Conservation (phyloP, 1,140 invertebrate species). For the Hylyphantes graminicola region DNA sequence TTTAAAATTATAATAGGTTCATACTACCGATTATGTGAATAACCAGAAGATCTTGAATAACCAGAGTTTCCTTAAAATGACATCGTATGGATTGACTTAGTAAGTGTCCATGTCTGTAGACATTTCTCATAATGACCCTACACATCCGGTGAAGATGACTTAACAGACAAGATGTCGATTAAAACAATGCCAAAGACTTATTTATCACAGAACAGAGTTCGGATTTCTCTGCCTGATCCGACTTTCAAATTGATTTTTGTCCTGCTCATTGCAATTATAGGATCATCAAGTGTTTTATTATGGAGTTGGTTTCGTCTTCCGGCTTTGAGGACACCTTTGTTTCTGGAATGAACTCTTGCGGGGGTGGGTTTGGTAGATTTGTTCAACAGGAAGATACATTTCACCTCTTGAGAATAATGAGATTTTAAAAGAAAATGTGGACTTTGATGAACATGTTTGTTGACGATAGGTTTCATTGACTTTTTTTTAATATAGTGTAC, state of each 20-base stretch:
- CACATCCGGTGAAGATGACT: conserved; percentile 44
- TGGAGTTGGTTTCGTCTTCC: conserved; percentile 11
- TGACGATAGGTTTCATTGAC: too few relatives aligned
- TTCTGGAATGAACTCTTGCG: background rate
- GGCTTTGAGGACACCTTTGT: background rate
- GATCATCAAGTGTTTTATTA: conserved; percentile 25
- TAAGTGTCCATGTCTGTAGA: conserved; percentile 41
- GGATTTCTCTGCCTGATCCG: conserved; percentile 20
- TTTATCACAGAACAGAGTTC: conserved; percentile 9
- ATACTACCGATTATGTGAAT: background rate
- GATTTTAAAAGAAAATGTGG: too few relatives aligned
- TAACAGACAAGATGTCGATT: conserved; percentile 43
- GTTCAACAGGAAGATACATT: background rate
- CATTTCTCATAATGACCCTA: conserved; percentile 33
- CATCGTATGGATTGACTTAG: conserved; percentile 29
- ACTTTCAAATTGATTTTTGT: conserved; percentile 51
- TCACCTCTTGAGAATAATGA: too few relatives aligned
- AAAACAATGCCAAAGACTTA: conserved; percentile 41
- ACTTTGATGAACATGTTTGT: too few relatives aligned
- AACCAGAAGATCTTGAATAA: background rate
- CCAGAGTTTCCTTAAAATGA: background rate
- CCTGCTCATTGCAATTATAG: conserved; percentile 38
- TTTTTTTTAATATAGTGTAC: too few relatives aligned
- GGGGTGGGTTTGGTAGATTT: conserved; percentile 5
- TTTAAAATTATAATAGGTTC: too few relatives aligned